These are phyloP conservation scores for Argya squamiceps DNA, from an alignment of 2,797 vertebrate species.

Conservation along the genomic window DNA sequence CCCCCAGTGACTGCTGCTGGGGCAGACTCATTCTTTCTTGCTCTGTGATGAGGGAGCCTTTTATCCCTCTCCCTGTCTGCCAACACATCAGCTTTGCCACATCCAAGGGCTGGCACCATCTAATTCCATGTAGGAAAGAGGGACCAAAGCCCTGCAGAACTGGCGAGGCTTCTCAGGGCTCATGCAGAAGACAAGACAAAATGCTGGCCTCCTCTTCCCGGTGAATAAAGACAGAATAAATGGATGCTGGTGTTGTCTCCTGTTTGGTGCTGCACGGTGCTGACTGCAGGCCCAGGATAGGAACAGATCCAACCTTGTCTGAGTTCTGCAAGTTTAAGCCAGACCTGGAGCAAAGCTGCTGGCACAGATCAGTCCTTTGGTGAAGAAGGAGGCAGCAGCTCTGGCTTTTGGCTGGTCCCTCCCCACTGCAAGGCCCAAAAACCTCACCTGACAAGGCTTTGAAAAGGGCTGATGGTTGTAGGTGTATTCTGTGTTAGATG, in stretches of 20 bases:
- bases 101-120: not conserved
- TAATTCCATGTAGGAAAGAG: not conserved
- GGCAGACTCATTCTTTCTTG: not conserved
- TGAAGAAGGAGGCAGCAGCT: not conserved
- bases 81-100: not conserved
- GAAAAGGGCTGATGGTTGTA: not conserved
- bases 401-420: not conserved
- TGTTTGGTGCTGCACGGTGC: not conserved
- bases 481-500: not conserved
- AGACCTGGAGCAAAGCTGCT: not conserved
- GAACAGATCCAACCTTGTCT: not conserved
- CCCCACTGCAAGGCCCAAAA: not conserved
- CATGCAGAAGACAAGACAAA: not conserved
- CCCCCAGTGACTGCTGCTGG: not conserved
- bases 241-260: not conserved
- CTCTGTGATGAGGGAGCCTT: not conserved
- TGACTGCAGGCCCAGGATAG: not conserved
- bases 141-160: not conserved
- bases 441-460: rapidly evolving
- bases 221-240: conserved; percentile 71
- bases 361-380: not conserved
- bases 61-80: not conserved
- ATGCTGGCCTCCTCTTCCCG: conserved; percentile 5
- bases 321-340: not conserved
- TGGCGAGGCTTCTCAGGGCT: not conserved